phyloP scores from a whole-genome alignment of 2,797 vertebrate species.

The Acropternis orthonyx region DNA sequence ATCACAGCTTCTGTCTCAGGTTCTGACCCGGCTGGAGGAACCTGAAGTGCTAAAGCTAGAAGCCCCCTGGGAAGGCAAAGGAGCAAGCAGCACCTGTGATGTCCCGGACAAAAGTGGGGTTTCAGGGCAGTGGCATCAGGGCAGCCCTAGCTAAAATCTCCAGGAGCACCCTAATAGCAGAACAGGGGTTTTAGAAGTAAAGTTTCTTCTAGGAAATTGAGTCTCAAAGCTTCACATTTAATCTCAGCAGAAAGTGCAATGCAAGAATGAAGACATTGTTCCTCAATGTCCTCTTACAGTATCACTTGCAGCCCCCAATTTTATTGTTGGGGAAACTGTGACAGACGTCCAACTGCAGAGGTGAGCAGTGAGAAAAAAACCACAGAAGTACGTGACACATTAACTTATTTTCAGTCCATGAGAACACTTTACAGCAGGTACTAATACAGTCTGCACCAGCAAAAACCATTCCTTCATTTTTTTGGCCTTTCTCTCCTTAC shows the following conservation, averaged over 20 bases:
- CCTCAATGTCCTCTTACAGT: neutral
- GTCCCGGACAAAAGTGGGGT: neutral
- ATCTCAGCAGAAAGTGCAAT: neutral
- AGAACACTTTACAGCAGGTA: neutral
- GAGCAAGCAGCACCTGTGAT: neutral
- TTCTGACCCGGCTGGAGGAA: neutral
- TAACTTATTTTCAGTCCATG: neutral
- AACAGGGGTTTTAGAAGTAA: neutral
- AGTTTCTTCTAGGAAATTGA: neutral
- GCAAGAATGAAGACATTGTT: rapidly evolving
- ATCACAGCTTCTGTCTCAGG: neutral
- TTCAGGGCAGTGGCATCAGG: neutral
- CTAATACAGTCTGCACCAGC: neutral
- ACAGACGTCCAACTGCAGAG: neutral
- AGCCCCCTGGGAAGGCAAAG: rapidly evolving
- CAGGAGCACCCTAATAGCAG: neutral
- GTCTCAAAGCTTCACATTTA: neutral
- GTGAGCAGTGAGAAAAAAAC: neutral
- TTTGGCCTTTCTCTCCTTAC: neutral
- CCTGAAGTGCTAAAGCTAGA: neutral
- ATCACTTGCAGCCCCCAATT: neutral
- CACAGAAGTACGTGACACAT: neutral
- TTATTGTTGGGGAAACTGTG: neutral
- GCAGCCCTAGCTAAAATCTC: neutral
- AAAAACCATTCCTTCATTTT: neutral